These are phyloP conservation scores for Thamnophis sirtalis DNA, from an alignment of 2,113 vertebrate species.

Conservation along the genomic window DNA sequence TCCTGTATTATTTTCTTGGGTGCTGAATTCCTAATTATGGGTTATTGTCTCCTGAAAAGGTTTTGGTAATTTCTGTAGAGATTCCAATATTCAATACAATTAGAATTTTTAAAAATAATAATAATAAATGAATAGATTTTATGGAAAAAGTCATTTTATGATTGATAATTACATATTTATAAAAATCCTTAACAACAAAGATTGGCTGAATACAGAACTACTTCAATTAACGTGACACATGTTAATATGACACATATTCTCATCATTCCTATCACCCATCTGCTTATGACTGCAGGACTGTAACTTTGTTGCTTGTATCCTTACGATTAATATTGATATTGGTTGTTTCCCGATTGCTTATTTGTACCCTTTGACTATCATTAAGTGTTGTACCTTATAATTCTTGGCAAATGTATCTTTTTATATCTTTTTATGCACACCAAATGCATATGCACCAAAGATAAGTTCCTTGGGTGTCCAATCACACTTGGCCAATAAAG, in stretches of 20 bases:
- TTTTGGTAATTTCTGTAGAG: slow-evolving; percentile 28
- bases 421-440: no score
- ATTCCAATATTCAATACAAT: slow-evolving; percentile 34
- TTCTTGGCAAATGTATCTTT: no score
- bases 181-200: slow-evolving; percentile 47
- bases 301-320: no score
- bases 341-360: no score
- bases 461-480: no score
- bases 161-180: slow-evolving; percentile 55
- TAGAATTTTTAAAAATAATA: slow-evolving; percentile 32
- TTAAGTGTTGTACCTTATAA: no score
- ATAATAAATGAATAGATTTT: slow-evolving; percentile 48
- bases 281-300: no score
- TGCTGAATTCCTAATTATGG: slow-evolving; percentile 18
- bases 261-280: no score
- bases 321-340: no score
- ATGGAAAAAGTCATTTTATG: slow-evolving; percentile 55
- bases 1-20: not conserved
- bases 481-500: no score
- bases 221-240: slow-evolving; percentile 40
- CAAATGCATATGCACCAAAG: no score
- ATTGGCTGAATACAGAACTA: slow-evolving; percentile 33
- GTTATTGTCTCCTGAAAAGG: slow-evolving; percentile 19
- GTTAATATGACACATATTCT: not conserved
- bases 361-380: no score